phyloP scores from a whole-genome alignment of 2,888 invertebrate genomes.

The Xestia ashworthii region DNA sequence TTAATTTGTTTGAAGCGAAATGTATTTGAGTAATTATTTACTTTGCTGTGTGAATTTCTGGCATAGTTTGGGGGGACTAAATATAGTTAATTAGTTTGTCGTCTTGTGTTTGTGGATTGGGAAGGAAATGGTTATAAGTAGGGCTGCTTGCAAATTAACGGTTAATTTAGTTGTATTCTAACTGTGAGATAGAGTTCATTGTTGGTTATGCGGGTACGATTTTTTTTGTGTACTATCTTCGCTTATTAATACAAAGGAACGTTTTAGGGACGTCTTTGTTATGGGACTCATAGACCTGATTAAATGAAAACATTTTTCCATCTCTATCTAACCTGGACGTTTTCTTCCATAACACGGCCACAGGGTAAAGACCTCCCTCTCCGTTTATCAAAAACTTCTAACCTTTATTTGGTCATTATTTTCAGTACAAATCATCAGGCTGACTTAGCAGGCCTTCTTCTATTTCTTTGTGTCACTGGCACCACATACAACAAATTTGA shows the following conservation, averaged over 20 bases:
- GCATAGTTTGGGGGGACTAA: slow-evolving; percentile 42
- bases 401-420: neutral
- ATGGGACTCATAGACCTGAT: neutral
- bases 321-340: neutral
- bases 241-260: neutral
- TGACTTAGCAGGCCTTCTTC: neutral
- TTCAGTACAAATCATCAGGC: neutral
- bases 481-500: neutral
- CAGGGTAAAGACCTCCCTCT: neutral
- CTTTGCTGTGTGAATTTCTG: slow-evolving; percentile 40
- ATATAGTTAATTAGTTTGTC: slow-evolving; percentile 46
- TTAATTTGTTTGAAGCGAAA: slow-evolving; percentile 60
- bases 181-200: neutral
- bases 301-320: too few relatives aligned
- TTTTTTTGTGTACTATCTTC: neutral
- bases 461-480: neutral
- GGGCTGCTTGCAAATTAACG: slow-evolving; percentile 10
- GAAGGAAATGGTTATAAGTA: slow-evolving; percentile 18
- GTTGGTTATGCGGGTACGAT: neutral
- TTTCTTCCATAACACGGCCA: neutral
- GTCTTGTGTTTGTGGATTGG: slow-evolving; percentile 36
- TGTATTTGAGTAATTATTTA: slow-evolving; percentile 60
- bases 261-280: neutral
- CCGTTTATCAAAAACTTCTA: neutral
- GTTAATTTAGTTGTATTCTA: neutral